Evolutionary conservation across 2,113 vertebrate genomes (phyloP).

Genomic region (Okapia johnstoni): DNA sequence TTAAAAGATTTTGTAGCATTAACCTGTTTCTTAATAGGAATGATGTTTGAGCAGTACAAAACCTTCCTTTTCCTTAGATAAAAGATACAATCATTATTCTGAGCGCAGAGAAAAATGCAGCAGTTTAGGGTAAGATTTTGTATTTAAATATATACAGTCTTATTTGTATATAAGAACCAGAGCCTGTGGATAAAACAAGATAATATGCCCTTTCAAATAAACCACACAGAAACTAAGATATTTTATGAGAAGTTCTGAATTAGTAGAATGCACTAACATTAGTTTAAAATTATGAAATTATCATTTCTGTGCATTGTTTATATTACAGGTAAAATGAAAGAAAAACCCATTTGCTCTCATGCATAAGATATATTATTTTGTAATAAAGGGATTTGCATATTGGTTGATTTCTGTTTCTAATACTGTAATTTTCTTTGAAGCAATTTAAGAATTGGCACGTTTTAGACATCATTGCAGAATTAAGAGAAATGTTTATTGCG

Average conservation of each 20-base stretch:
- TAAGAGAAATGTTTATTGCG: background rate
- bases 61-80: background rate
- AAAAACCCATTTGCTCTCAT: background rate
- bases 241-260: background rate
- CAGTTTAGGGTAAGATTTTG: background rate
- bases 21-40: conserved; percentile 36
- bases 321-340: background rate
- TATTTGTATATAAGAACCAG: background rate
- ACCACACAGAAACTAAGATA: background rate
- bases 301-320: background rate
- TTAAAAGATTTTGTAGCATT: conserved; percentile 11
- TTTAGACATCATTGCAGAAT: background rate
- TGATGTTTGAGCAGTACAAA: conserved; percentile 16
- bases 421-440: background rate
- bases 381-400: background rate
- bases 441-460: background rate
- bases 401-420: background rate
- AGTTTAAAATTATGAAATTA: background rate
- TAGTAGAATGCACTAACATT: background rate
- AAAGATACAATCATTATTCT: background rate
- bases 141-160: background rate
- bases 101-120: background rate
- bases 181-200: background rate
- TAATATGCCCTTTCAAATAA: background rate
- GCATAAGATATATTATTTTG: background rate